Evolutionary conservation across 2,888 invertebrate species (phyloP).

Genomic region (Sphaerophoria rueppellii): DNA sequence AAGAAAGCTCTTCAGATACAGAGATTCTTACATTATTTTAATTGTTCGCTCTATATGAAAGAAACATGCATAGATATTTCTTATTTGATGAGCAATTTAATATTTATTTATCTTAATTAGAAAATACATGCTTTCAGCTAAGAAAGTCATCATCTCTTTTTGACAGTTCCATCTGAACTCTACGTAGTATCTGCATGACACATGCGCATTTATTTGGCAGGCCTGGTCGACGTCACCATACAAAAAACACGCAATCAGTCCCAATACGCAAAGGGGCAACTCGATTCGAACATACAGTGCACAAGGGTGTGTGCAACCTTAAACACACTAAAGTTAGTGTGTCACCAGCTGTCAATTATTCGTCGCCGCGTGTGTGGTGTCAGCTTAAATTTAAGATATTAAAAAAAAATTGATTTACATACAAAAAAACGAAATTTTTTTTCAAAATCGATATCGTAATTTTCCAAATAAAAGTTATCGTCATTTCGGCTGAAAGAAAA

Average conservation of each 20-base stretch:
- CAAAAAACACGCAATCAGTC: slow-evolving; percentile 56
- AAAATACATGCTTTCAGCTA: no score
- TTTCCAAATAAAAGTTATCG: not conserved
- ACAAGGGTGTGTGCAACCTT: slow-evolving; percentile 72
- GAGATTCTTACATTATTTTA: no score
- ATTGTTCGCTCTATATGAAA: not conserved
- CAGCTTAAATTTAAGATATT: not conserved
- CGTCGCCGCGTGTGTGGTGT: slow-evolving; percentile 70
- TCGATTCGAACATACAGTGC: slow-evolving; percentile 63
- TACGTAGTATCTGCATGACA: slow-evolving; percentile 19
- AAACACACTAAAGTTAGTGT: slow-evolving; percentile 63
- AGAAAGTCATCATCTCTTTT: not conserved
- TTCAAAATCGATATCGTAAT: not conserved
- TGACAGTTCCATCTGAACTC: slow-evolving; percentile 60
- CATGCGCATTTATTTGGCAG: slow-evolving; percentile 57
- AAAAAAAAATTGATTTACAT: slow-evolving; percentile 8
- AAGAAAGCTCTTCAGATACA: no score
- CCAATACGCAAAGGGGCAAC: slow-evolving; percentile 55
- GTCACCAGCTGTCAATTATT: slow-evolving; percentile 63
- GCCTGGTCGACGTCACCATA: slow-evolving; percentile 25
- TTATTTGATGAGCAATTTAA: not conserved
- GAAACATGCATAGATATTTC: not conserved
- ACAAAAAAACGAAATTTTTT: not conserved
- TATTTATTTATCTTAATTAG: no score
- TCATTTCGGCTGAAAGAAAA: not conserved